Conservation (phyloP, 2,113 vertebrate genomes). For the Bambusicola thoracicus region DNA sequence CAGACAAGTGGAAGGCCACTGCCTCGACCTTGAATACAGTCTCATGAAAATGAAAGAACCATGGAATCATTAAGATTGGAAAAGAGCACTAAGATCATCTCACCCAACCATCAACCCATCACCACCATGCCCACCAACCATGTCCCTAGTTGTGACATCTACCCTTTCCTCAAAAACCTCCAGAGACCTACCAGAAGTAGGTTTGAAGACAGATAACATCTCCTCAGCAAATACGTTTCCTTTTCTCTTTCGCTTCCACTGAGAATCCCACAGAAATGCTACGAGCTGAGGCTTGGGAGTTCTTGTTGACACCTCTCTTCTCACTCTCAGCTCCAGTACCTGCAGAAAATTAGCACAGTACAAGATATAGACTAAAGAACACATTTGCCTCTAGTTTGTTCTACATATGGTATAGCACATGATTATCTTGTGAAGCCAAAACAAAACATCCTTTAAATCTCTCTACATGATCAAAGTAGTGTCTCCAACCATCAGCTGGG, state of each 20-base stretch:
- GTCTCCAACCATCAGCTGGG: not conserved
- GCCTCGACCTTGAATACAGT: not conserved
- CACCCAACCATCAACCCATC: too few species aligned
- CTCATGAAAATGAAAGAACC: not conserved
- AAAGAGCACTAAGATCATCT: too few species aligned
- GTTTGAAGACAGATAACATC: not conserved
- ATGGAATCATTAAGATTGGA: too few species aligned
- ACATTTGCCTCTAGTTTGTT: not conserved
- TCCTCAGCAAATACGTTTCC: not conserved
- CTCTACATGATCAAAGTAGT: constrained; percentile 25
- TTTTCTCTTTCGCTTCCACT: not conserved
- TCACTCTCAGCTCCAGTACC: not conserved
- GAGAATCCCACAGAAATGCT: not conserved
- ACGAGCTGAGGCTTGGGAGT: not conserved
- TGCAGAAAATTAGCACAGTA: constrained; percentile 2
- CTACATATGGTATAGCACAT: not conserved
- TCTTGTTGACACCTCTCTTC: not conserved
- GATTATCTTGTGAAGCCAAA: not conserved
- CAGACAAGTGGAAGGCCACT: not conserved
- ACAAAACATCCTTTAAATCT: not conserved
- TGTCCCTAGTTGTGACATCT: too few species aligned
- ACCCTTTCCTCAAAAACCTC: too few species aligned
- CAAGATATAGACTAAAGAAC: constrained; percentile 10
- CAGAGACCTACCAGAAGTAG: not conserved
- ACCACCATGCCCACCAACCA: too few species aligned